Evolutionary conservation across 2,113 vertebrate species (phyloP), one percentile per base, ranked within the genome.

Genomic region (Burhinus oedicnemus): DNA sequence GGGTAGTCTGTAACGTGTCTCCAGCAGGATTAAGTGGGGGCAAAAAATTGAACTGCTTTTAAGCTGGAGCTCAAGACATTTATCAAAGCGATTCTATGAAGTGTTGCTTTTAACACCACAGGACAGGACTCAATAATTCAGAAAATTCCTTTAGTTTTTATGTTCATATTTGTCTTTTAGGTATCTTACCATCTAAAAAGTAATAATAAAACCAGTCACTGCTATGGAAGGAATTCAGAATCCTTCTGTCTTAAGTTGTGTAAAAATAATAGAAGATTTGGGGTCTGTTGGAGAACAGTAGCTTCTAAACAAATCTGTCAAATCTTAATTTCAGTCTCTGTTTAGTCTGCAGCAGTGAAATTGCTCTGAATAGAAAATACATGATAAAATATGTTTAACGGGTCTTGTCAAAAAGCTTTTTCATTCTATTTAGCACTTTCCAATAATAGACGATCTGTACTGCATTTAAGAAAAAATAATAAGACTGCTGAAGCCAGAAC

Each of bases 301-400:
- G 15, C 44, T 91, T 87, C 74, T 75, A 74, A 93, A 88, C 30
- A 95, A 87, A 83, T 89, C 52, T 82, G 52, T 91, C 44, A 91
- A 78, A 80, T 86, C 40, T 66, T 77, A 62, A 68, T 75, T 79
- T 88, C 77, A 90, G 54, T 76, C 84, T 92, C 71, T 95, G 76
- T 94, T 96, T 95, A 83, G 92, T 94, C 94, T 95, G 74, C 57
- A 65, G 34, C 1, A 1, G 36, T 65, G 29, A 76, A 85, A 84
- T 69, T 54, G 40, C 32, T 94, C 72, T 57, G 62, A 91, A 76
- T 58, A 69, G 77, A 96, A 94, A 92, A 69, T 72, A 40, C 32
- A 27, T 58, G 14, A 58, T 69, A 93, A 94, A 95, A 74, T 68
- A 68, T 44, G 32, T 76, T n/a, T 84, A 81, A 87, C 11, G 2